Evolutionary conservation across 1,140 invertebrate species (phyloP).

Genomic region (Gonatopus flavifemur): DNA sequence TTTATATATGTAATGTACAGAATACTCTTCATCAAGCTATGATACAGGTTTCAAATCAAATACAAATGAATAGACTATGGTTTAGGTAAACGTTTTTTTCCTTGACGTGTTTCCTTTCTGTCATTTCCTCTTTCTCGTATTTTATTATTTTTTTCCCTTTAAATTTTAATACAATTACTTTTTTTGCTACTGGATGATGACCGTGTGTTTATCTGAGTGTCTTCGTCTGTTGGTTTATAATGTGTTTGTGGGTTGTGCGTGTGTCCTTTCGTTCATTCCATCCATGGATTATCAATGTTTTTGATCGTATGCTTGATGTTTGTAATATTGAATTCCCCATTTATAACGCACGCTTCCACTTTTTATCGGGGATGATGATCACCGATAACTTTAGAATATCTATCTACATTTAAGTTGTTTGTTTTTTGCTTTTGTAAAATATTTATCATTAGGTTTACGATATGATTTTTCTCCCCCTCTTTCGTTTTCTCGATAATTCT

Average conservation of each 20-base stretch:
- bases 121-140: too few relatives aligned
- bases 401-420: constrained; percentile 47
- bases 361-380: constrained; percentile 21
- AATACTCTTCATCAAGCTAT: constrained; percentile 59
- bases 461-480: constrained; percentile 52
- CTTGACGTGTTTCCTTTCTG: too few relatives aligned
- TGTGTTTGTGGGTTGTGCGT: too few relatives aligned
- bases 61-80: constrained; percentile 57
- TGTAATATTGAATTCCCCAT: not conserved
- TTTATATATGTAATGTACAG: constrained; percentile 59
- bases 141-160: constrained; percentile 4
- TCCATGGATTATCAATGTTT: too few relatives aligned
- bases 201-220: constrained; percentile 33
- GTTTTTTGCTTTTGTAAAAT: constrained; percentile 55
- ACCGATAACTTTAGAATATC: constrained; percentile 47
- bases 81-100: constrained; percentile 44
- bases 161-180: too few relatives aligned
- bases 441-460: constrained; percentile 58
- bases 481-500: constrained; percentile 29
- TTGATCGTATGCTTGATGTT: constrained; percentile 37
- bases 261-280: constrained; percentile 20
- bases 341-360: not conserved
- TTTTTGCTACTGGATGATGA: constrained; percentile 57
- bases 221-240: constrained; percentile 6
- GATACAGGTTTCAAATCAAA: constrained; percentile 56